These are phyloP conservation scores for Microtus richardsoni DNA, from an alignment of 2,113 vertebrate species.

Conservation along the genomic window DNA sequence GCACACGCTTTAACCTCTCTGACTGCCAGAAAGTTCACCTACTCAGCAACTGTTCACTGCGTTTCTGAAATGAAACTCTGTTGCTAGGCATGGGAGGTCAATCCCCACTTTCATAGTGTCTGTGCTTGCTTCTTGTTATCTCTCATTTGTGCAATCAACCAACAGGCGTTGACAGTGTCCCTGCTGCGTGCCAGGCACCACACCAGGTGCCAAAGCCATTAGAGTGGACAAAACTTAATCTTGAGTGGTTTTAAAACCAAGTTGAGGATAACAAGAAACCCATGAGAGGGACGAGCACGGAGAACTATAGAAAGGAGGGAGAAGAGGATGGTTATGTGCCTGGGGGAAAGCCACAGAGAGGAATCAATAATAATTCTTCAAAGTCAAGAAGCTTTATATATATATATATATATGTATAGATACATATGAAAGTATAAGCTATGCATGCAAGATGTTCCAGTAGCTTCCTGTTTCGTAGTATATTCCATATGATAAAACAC, in stretches of 20 bases:
- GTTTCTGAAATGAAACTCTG: background rate
- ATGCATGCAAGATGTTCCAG: background rate
- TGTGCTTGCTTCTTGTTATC: background rate
- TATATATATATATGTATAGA: no score
- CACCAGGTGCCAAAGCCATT: background rate
- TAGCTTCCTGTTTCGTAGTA: background rate
- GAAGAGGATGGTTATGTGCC: no score
- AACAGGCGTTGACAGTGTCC: background rate
- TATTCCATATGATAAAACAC: background rate
- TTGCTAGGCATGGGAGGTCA: background rate
- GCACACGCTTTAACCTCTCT: background rate
- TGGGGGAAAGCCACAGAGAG: background rate
- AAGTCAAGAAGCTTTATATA: background rate
- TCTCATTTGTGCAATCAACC: background rate
- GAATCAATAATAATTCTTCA: background rate
- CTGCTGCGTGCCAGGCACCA: background rate
- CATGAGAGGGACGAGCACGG: fast-evolving
- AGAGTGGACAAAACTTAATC: background rate
- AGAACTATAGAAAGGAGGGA: background rate
- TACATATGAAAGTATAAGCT: background rate
- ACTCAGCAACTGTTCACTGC: background rate
- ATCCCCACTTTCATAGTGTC: background rate
- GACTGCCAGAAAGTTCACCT: background rate
- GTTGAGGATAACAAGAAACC: background rate
- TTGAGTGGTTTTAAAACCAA: background rate